Percentiles rank a stretch among this genome's conserved stretches.
phyloP scores from a whole-genome alignment of 1,140 invertebrate genomes.

The Copidosoma floridanum region DNA sequence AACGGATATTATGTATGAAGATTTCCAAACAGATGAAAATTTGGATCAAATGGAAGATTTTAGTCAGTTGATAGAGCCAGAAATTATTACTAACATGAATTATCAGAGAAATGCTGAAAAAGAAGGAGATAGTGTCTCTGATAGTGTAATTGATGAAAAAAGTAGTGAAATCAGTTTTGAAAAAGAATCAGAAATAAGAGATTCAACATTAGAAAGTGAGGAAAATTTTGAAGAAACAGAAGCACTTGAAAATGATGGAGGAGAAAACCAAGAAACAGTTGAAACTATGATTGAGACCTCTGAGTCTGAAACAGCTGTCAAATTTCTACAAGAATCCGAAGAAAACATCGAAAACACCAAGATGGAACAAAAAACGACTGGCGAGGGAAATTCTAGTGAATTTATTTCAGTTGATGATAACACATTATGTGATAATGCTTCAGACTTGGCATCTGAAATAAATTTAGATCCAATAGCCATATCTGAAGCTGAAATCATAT shows the following conservation, averaged over 20 bases:
- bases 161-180: background rate
- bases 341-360: constrained; percentile 42
- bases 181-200: background rate
- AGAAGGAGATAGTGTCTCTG: too few species aligned
- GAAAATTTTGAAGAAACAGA: background rate
- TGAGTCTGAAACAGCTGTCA: constrained; percentile 50
- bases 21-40: too few species aligned
- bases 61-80: too few species aligned
- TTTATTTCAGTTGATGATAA: constrained; percentile 38
- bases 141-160: background rate
- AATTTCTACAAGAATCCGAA: constrained; percentile 51
- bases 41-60: too few species aligned
- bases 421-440: constrained; percentile 31
- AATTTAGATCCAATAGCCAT: constrained; percentile 47
- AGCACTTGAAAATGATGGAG: background rate
- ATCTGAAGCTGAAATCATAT: constrained; percentile 54
- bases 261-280: background rate
- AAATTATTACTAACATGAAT: too few species aligned
- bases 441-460: constrained; percentile 34
- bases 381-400: constrained; percentile 27
- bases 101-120: too few species aligned
- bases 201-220: background rate
- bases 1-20: too few species aligned
- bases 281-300: constrained; percentile 41
- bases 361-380: constrained; percentile 26